These are phyloP conservation scores for Bombus fervidus DNA, from an alignment of 1,140 invertebrate species.

Conservation along the genomic window DNA sequence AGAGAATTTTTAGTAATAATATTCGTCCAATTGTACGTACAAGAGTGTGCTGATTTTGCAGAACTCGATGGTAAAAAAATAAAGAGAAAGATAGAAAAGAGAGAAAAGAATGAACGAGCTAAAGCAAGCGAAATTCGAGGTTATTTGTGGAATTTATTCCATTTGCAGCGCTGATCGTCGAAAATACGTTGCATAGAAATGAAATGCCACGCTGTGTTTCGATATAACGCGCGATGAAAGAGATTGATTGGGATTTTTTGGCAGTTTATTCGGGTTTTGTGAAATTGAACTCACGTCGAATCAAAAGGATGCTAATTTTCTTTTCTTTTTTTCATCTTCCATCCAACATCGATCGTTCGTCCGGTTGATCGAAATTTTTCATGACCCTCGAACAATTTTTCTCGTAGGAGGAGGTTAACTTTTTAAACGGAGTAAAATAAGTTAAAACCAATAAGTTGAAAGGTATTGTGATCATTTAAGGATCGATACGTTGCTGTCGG, in stretches of 20 bases:
- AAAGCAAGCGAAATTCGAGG: not conserved
- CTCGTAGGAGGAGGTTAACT: not conserved
- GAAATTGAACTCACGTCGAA: not conserved
- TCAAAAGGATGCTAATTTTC: too few species aligned
- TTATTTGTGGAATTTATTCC: not conserved
- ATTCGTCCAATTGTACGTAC: too few species aligned
- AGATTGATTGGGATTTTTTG: conserved; percentile 10
- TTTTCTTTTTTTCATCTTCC: not conserved
- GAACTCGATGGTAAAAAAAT: not conserved
- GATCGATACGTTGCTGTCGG: too few species aligned
- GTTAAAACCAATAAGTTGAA: not conserved
- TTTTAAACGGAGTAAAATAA: not conserved
- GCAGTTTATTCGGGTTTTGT: not conserved
- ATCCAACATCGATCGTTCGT: not conserved
- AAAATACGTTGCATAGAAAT: conserved; percentile 3
- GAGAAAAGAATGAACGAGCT: not conserved
- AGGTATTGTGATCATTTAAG: not conserved
- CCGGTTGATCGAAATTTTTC: not conserved
- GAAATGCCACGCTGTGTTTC: not conserved
- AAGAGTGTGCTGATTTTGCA: too few species aligned
- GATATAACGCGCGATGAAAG: not conserved
- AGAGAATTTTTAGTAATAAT: too few species aligned
- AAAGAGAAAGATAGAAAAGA: not conserved
- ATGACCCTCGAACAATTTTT: not conserved
- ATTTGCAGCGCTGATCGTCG: not conserved